These are phyloP conservation scores for Noturus placidus DNA, from an alignment of 2,113 vertebrate species.

Conservation along the genomic window DNA sequence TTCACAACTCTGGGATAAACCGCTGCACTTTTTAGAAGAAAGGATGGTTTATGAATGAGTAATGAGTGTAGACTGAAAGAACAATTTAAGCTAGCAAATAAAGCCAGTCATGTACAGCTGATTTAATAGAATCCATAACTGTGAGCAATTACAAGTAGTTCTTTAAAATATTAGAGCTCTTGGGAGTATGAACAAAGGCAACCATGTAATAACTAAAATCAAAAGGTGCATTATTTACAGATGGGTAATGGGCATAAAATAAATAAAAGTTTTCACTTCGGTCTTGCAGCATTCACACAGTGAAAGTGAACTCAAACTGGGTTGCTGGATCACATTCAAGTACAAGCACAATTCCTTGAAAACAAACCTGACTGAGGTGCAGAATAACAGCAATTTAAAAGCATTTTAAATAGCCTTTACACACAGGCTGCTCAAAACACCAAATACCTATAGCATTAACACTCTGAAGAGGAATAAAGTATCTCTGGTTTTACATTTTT, in stretches of 20 bases:
- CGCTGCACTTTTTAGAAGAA: neutral
- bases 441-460: slow-evolving; percentile 46
- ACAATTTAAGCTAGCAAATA: slow-evolving; percentile 16
- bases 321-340: slow-evolving; percentile 50
- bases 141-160: slow-evolving; percentile 66
- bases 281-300: slow-evolving; percentile 40
- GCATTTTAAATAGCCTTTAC: slow-evolving; percentile 38
- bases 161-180: slow-evolving; percentile 64
- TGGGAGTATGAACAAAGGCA: slow-evolving; percentile 66
- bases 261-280: slow-evolving; percentile 71
- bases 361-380: no score
- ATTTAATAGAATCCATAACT: slow-evolving; percentile 62
- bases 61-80: neutral
- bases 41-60: neutral
- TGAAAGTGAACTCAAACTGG: slow-evolving; percentile 44
- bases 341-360: slow-evolving; percentile 31
- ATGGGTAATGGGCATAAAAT: slow-evolving; percentile 61
- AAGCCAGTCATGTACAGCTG: slow-evolving; percentile 45
- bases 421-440: slow-evolving; percentile 35
- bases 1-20: neutral
- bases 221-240: slow-evolving; percentile 76
- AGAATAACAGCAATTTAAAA: no score
- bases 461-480: slow-evolving; percentile 25
- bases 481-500: slow-evolving; percentile 6
- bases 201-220: slow-evolving; percentile 62